Conservation (phyloP, 2,888 invertebrate genomes). For the Temnothorax rugatulus region DNA sequence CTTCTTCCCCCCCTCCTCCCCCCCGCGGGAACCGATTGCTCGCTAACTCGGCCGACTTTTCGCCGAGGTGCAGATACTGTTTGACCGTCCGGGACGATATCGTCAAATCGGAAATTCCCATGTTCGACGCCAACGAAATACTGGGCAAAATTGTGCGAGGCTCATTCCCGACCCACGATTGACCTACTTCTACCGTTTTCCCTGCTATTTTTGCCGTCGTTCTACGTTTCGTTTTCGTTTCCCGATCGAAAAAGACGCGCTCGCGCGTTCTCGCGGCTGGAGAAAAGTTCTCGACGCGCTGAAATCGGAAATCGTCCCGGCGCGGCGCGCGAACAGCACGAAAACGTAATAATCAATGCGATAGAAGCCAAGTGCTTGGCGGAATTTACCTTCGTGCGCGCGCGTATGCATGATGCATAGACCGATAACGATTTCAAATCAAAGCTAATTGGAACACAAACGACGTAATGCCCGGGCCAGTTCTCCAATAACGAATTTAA, state of each 20-base stretch:
- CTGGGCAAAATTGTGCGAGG: slow-evolving; percentile 59
- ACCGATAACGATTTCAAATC: slow-evolving; percentile 63
- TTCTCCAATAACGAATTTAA: slow-evolving; percentile 55
- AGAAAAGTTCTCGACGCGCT: neutral
- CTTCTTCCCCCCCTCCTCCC: neutral
- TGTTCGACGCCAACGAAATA: slow-evolving; percentile 56
- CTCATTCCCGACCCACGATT: slow-evolving; percentile 66
- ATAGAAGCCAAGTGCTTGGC: slow-evolving; percentile 8
- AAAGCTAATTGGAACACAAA: slow-evolving; percentile 46
- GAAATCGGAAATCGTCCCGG: slow-evolving; percentile 38
- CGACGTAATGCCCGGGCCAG: slow-evolving; percentile 14
- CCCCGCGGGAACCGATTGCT: neutral
- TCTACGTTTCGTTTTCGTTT: slow-evolving; percentile 25
- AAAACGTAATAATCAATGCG: slow-evolving; percentile 64
- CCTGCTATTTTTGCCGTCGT: slow-evolving; percentile 21
- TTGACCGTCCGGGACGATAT: slow-evolving; percentile 25
- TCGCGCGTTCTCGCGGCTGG: neutral
- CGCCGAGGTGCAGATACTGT: slow-evolving; percentile 21
- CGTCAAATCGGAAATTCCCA: slow-evolving; percentile 68
- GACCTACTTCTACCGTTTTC: slow-evolving; percentile 38
- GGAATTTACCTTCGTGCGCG: slow-evolving; percentile 27
- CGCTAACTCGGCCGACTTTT: slow-evolving; percentile 18
- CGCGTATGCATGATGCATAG: slow-evolving; percentile 48
- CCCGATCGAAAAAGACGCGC: slow-evolving; percentile 12
- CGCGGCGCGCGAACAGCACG: slow-evolving; percentile 14